Evolutionary conservation across 2,888 invertebrate species (phyloP), one percentile per base, ranked within the genome.

Genomic region (Acanthococcus lagerstroemiae): DNA sequence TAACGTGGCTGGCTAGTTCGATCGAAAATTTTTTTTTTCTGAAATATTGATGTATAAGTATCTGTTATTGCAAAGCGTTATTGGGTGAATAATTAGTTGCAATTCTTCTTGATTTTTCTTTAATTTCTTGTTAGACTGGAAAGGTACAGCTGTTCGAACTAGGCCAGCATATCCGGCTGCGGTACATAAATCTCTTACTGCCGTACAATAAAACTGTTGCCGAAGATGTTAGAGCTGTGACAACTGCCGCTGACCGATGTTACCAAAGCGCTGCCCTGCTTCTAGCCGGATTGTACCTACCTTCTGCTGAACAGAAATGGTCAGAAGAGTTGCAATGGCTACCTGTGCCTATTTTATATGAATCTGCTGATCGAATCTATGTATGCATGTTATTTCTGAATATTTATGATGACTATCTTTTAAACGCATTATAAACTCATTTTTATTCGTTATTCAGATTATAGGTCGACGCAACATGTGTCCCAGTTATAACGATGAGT

Each of bases 321-420:
- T 79, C 85, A 71, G 44, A 74, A 0, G 72, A 78, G 17, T 74
- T 87, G 4, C 72, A 76, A 50, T 90, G 89, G 89, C 87, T 88
- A 75, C 89, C 89, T 0, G 84, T 90, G 71, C 88, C 90, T 0
- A 80, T 90, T 0, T 88, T 88, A 71, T 85, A 88, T 0, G 71
- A 77, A 1, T 84, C 86, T 24, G 48, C 55, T 15, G 57, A 67
- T 60, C 48, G 54, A 19, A 61, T 58, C 30, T 24, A 67, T 46
- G 68, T 67, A 48, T 44, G 68, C 19, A 45, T 4, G 4, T 9
- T 37, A 24, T 15, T 56, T 12, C 2, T 2, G n/a, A 63, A 37
- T 30, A 9, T 30, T 24, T 44, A 21, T 17, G 7, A 17, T 37
- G 0, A 4, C 25, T 17, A 19, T 17, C 15, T 19, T 54, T 54